These are phyloP conservation scores for Aporophyla nigra DNA, from an alignment of 2,888 invertebrate genomes.

Conservation along the genomic window DNA sequence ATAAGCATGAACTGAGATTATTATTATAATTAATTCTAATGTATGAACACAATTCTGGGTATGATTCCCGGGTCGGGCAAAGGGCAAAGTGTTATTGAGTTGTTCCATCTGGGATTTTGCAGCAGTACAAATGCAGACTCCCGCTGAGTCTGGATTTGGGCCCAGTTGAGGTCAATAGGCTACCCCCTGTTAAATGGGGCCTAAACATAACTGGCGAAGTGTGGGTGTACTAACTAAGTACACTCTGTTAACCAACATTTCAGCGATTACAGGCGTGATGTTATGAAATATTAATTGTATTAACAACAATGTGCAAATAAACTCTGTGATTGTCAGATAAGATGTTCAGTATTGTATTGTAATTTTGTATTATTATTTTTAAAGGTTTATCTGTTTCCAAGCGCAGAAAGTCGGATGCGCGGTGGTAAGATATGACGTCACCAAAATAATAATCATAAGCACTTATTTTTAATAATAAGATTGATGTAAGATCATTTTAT, in stretches of 20 bases:
- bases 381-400: constrained; percentile 58
- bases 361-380: constrained; percentile 4
- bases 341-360: constrained; percentile 6
- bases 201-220: neutral
- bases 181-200: too few species aligned
- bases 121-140: too few species aligned
- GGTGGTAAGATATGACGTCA: constrained; percentile 50
- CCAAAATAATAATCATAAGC: constrained; percentile 4
- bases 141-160: too few species aligned
- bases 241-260: neutral
- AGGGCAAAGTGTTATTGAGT: too few species aligned
- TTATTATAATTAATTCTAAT: constrained; percentile 23
- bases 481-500: constrained; percentile 17
- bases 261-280: neutral
- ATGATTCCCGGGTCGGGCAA: too few species aligned
- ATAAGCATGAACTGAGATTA: constrained; percentile 18
- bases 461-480: neutral
- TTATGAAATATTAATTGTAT: neutral
- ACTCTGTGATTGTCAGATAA: constrained; percentile 7
- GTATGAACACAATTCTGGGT: neutral
- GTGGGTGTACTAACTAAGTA: neutral
- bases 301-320: constrained; percentile 2
- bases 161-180: too few species aligned
- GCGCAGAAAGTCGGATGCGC: constrained; percentile 29
- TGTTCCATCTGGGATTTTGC: too few species aligned